Conservation (phyloP, 2,888 invertebrate genomes). For the Volucella inanis region DNA sequence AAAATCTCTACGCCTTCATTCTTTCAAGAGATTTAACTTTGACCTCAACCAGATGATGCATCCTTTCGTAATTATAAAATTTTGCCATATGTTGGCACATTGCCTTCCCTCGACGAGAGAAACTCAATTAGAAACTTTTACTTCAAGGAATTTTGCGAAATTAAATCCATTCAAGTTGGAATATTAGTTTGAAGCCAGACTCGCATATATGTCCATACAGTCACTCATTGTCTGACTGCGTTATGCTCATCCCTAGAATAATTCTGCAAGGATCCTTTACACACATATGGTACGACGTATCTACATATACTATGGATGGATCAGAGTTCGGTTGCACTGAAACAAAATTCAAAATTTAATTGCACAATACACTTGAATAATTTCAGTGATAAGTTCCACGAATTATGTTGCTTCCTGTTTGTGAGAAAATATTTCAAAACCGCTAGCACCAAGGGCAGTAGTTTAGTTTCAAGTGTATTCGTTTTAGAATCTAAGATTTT, state of each 20-base stretch:
- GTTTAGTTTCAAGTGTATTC: slow-evolving; percentile 30
- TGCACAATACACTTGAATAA: slow-evolving; percentile 57
- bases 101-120: slow-evolving; percentile 26
- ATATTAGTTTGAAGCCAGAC: slow-evolving; percentile 59
- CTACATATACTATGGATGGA: too few relatives aligned
- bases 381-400: slow-evolving; percentile 40
- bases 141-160: slow-evolving; percentile 59
- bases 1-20: too few relatives aligned
- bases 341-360: slow-evolving; percentile 67
- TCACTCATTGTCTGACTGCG: neutral
- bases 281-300: neutral
- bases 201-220: neutral
- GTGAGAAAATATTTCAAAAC: slow-evolving; percentile 20
- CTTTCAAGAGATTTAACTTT: too few relatives aligned
- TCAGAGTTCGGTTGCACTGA: slow-evolving; percentile 38
- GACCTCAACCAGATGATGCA: slow-evolving; percentile 1
- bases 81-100: slow-evolving; percentile 11
- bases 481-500: neutral
- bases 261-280: neutral
- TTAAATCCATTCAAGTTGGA: slow-evolving; percentile 62
- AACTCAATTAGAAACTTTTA: slow-evolving; percentile 72
- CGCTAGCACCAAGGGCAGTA: neutral
- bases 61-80: slow-evolving; percentile 29
- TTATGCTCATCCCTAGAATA: neutral
- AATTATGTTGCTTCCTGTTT: slow-evolving; percentile 6